A percentile compares a stretch with the other conserved stretches of the same genome.
Conservation (phyloP, 2,888 invertebrate genomes). For the Vandiemenella viatica region DNA sequence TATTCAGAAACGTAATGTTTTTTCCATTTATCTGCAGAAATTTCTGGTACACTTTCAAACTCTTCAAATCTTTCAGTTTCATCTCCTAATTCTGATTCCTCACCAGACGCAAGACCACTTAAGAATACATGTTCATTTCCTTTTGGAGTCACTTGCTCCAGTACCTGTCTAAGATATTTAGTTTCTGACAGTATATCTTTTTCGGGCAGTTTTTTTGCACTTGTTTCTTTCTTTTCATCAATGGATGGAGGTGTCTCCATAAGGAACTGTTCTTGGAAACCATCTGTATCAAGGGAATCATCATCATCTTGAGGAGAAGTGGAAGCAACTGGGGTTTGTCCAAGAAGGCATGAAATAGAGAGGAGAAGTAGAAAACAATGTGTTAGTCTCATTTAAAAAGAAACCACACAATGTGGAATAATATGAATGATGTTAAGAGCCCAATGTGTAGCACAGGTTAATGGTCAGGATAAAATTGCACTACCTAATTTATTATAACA, state of each 20-base stretch:
- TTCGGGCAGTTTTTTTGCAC: neutral
- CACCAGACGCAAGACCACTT: conserved; percentile 14
- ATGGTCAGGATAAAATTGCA: too few species aligned
- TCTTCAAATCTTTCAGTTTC: conserved; percentile 7
- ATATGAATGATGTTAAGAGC: too few species aligned
- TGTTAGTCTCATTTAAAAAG: too few species aligned
- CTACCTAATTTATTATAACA: too few species aligned
- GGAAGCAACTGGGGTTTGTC: conserved; percentile 25
- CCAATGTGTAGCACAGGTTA: too few species aligned
- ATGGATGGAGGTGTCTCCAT: conserved; percentile 31
- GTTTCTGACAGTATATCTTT: neutral
- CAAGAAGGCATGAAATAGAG: neutral
- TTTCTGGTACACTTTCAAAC: conserved; percentile 9
- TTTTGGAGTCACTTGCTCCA: conserved; percentile 1
- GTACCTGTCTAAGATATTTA: conserved; percentile 13
- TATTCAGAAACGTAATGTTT: neutral
- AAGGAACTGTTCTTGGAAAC: conserved; percentile 34
- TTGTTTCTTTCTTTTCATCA: neutral
- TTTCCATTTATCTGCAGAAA: too few species aligned
- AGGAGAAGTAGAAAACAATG: too few species aligned
- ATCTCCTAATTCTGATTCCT: conserved; percentile 15
- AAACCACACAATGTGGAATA: too few species aligned
- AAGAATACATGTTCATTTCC: too few species aligned
- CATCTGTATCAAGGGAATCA: conserved; percentile 38
- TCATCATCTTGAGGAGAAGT: conserved; percentile 38